Evolutionary conservation across 2,113 vertebrate species (phyloP), one percentile per base, ranked within the genome.

Genomic region (Rafetus swinhoei): DNA sequence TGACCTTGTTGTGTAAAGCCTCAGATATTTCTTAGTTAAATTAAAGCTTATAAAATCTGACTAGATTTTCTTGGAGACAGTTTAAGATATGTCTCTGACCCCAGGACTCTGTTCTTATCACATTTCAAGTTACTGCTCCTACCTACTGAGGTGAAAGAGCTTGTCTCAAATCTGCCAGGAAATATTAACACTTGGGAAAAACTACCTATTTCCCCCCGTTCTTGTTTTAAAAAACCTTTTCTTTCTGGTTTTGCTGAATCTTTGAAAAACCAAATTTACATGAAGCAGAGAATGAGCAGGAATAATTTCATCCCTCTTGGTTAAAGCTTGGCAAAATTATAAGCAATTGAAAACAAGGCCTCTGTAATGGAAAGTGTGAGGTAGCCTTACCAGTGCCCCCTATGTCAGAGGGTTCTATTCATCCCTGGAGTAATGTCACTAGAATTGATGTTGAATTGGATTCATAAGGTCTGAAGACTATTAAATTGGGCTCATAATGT

Each of bases 311-410:
- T 65, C 86, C 93, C 90, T 94, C 83, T 84, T 13, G n/a, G 59
- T 87, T 91, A 90, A 95, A 95, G 93, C 96, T 65, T 93, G 86
- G 93, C 83, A 94, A 24, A 79, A 84, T 94, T 90, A 90, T 54
- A 93, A 91, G 89, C 39, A 89, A 87, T 53, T 79, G 88, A 94
- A 95, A 96, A 95, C 82, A 87, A 94, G 84, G 90, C 76, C 87
- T 96, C 94, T 97, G 88, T 85, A 76, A 76, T 45, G 39, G 35
- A 10, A 76, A 87, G 87, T 79, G 76, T 85, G 90, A 95, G 97
- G 93, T 95, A 76, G 88, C 69, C 54, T 95, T 93, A 94, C 90
- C 93, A 96, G 87, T 86, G 59, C 85, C 82, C 52, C 86, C 83
- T 93, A 29, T 90, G 39, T 0, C 9, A 69, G 81, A 93, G 74